Evolutionary conservation across 1,140 invertebrate genomes (phyloP).

Genomic region (Drosophila orena): DNA sequence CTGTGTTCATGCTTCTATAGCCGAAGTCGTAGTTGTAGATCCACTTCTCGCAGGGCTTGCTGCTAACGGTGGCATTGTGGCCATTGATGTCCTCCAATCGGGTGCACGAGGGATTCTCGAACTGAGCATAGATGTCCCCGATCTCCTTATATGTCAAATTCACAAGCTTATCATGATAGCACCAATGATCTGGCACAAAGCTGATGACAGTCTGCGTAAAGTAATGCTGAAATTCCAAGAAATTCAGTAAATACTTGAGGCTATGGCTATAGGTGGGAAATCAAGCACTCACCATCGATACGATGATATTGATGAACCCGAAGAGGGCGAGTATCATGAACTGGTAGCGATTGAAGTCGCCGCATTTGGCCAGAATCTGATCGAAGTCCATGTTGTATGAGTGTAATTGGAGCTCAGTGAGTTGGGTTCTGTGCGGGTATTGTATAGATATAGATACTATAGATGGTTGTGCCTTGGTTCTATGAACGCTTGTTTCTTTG

Average conservation of each 20-base stretch:
- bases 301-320: conserved; percentile 86
- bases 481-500: conserved; percentile 13
- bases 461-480: conserved; percentile 26
- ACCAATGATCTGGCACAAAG: conserved; percentile 85
- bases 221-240: conserved; percentile 82
- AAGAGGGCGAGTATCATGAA: conserved; percentile 87
- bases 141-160: conserved; percentile 83
- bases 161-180: conserved; percentile 79
- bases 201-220: conserved; percentile 87
- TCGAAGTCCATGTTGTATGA: conserved; percentile 86
- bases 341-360: conserved; percentile 88
- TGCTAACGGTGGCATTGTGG: conserved; percentile 63
- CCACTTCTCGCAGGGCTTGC: conserved; percentile 85
- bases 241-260: not conserved
- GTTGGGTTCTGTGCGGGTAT: conserved; percentile 1
- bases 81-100: conserved; percentile 60
- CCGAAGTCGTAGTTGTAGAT: conserved; percentile 86
- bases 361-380: conserved; percentile 87
- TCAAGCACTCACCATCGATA: conserved; percentile 83
- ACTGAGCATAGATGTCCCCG: conserved; percentile 71
- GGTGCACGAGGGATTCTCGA: conserved; percentile 75
- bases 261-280: not conserved
- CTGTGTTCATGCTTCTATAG: conserved; percentile 86
- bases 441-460: conserved; percentile 43
- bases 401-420: conserved; percentile 15